A percentile compares a stretch with the other conserved stretches of the same genome.
Evolutionary conservation across 2,797 vertebrate genomes (phyloP).

Genomic region (Aphelocoma californica): DNA sequence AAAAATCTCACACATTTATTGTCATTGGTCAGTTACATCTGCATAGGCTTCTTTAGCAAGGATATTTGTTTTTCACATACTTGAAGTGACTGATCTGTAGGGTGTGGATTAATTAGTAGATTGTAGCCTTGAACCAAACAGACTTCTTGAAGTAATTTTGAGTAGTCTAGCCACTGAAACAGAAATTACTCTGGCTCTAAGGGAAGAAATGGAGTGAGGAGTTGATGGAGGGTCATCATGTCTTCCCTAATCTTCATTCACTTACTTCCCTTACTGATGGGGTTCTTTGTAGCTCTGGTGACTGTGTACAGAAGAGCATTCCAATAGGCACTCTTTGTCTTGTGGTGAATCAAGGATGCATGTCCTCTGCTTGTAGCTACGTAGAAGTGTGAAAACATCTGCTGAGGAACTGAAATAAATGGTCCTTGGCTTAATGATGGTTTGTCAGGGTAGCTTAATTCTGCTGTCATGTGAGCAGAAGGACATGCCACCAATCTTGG

Average conservation of each 20-base stretch:
- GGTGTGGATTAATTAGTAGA: not conserved
- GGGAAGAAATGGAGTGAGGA: not conserved
- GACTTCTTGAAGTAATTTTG: not conserved
- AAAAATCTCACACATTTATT: not conserved
- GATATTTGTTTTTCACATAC: not conserved
- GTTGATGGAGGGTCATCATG: not conserved
- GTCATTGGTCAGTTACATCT: not conserved
- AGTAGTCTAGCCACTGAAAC: not conserved
- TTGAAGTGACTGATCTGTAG: not conserved
- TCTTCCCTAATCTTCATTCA: not conserved
- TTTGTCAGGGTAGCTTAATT: not conserved
- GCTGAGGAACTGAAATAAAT: not conserved
- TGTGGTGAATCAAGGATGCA: not conserved
- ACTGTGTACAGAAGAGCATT: not conserved
- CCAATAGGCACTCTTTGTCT: not conserved
- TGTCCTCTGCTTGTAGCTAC: not conserved
- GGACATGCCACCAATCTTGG: not conserved
- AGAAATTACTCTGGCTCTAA: not conserved
- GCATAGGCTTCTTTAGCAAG: not conserved
- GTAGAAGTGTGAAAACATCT: not conserved
- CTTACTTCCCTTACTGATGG: not conserved
- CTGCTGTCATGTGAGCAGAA: not conserved
- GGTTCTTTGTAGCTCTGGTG: not conserved
- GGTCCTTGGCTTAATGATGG: not conserved
- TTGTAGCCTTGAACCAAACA: not conserved